These are phyloP conservation scores for Masnerella sp. DNA, from an alignment of 2,888 invertebrate genomes.

Conservation along the genomic window DNA sequence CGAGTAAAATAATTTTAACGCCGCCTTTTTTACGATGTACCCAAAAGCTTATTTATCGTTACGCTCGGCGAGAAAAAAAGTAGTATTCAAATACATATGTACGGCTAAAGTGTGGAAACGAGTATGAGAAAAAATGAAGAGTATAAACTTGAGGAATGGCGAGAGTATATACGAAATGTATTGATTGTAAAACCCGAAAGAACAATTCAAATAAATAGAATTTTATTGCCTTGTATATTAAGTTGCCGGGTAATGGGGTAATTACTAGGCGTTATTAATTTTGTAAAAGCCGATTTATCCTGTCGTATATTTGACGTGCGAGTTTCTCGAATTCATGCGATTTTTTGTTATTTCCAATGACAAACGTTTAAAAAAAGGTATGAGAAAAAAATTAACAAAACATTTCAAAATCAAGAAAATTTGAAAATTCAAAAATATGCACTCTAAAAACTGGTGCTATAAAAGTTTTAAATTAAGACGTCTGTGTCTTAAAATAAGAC, in stretches of 20 bases:
- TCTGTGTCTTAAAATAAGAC: too few species aligned
- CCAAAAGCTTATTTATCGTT: conserved; percentile 54
- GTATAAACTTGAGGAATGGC: conserved; percentile 29
- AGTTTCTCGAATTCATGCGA: too few species aligned
- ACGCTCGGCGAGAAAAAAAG: conserved; percentile 29
- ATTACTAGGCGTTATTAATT: too few species aligned
- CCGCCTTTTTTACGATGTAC: conserved; percentile 45
- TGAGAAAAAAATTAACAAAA: too few species aligned
- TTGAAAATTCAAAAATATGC: too few species aligned
- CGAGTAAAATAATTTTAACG: conserved; percentile 37
- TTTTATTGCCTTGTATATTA: conserved; percentile 7
- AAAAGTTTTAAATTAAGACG: too few species aligned
- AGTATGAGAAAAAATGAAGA: conserved; percentile 32
- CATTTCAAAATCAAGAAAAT: too few species aligned
- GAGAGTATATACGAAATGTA: conserved; percentile 9
- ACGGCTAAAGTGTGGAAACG: conserved; percentile 36
- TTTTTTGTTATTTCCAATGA: too few species aligned
- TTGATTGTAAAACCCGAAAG: conserved; percentile 20
- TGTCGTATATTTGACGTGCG: too few species aligned
- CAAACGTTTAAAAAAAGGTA: too few species aligned
- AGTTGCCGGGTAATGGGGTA: background rate
- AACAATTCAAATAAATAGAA: conserved; percentile 7
- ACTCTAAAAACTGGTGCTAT: too few species aligned
- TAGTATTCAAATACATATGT: conserved; percentile 35
- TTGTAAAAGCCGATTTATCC: too few species aligned